Conservation (phyloP, 1,140 invertebrate species). For the Sitophilus oryzae region DNA sequence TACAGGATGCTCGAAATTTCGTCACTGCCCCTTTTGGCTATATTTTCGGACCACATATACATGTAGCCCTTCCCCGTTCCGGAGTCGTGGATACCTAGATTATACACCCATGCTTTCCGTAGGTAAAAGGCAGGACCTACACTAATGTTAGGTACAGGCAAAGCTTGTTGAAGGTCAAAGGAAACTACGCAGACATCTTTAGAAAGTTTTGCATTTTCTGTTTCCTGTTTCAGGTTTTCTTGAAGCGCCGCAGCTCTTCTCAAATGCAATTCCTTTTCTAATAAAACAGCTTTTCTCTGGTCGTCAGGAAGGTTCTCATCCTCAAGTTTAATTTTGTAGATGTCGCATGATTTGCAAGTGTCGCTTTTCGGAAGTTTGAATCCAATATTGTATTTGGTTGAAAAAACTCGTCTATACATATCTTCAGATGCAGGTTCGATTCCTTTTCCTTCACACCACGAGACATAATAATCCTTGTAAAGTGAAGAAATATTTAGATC, state of each 20-base stretch:
- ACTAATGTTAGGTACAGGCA: neutral
- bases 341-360: slow-evolving; percentile 1
- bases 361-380: slow-evolving; percentile 4
- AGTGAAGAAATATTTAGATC: slow-evolving; percentile 4
- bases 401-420: neutral
- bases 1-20: neutral
- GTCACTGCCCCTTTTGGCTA: slow-evolving; percentile 1
- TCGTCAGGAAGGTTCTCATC: neutral
- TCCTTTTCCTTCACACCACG: neutral
- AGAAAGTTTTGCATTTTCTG: slow-evolving; percentile 1
- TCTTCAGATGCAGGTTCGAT: neutral
- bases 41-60: slow-evolving; percentile 6
- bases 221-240: neutral
- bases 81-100: slow-evolving; percentile 3
- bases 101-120: slow-evolving; percentile 2
- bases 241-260: neutral
- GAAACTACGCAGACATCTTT: neutral
- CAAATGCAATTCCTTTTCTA: neutral
- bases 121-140: neutral
- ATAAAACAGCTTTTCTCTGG: neutral
- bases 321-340: neutral
- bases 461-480: slow-evolving; percentile 1
- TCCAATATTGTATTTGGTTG: neutral
- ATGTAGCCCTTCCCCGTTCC: neutral
- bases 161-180: slow-evolving; percentile 3